Percentiles rank a stretch among this genome's conserved stretches.
phyloP scores from a whole-genome alignment of 2,113 vertebrate species.

The Amblyornis subalaris region DNA sequence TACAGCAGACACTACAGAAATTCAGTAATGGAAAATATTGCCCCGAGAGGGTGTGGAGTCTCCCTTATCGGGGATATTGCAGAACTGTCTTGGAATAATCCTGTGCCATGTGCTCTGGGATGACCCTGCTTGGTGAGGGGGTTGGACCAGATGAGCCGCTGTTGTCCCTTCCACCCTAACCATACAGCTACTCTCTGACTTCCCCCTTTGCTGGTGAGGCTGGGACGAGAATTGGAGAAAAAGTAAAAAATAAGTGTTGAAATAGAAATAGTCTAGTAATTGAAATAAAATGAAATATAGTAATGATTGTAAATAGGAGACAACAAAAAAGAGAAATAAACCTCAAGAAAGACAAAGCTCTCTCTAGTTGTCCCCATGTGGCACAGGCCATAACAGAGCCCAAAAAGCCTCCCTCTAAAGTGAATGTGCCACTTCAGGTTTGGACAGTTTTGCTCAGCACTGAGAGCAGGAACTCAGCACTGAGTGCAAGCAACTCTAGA shows the following conservation, averaged over 20 bases:
- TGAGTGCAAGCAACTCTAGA: neutral
- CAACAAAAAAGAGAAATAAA: neutral
- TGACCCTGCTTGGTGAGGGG: neutral
- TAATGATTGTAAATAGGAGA: neutral
- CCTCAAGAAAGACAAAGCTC: neutral
- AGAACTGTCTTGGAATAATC: neutral
- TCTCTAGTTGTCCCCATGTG: neutral
- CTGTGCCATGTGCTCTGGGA: neutral
- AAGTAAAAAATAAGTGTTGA: neutral
- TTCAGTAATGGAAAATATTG: neutral
- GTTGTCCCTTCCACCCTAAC: neutral
- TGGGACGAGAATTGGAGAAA: neutral
- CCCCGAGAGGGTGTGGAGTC: neutral
- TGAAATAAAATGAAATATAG: neutral
- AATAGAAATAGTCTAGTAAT: neutral
- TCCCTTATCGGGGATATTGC: neutral
- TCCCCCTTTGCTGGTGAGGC: neutral
- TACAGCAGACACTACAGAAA: neutral
- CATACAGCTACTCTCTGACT: neutral
- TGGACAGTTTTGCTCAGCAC: neutral
- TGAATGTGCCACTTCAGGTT: neutral
- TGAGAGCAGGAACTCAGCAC: neutral
- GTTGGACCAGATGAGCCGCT: neutral
- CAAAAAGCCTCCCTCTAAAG: neutral
- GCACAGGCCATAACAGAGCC: neutral